These are phyloP conservation scores for Enchytraeus crypticus DNA, from an alignment of 2,888 invertebrate genomes.

Conservation along the genomic window DNA sequence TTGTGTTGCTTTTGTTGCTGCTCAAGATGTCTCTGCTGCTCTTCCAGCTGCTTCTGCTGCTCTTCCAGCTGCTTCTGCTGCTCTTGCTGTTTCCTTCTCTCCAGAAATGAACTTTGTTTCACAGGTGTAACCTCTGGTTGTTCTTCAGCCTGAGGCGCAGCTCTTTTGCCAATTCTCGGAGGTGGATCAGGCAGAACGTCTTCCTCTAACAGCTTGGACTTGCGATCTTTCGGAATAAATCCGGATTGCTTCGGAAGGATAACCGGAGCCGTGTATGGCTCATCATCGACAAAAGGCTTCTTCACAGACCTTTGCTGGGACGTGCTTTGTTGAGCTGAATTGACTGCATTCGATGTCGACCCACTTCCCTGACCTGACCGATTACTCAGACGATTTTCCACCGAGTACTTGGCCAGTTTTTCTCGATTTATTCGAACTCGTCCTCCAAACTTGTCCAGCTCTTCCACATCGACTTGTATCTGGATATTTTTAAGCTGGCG, in stretches of 20 bases:
- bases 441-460: conserved; percentile 13
- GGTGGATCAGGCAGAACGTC: not conserved
- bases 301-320: no score
- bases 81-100: conserved; percentile 1
- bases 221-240: conserved; percentile 1
- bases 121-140: not conserved
- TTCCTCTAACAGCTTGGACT: not conserved
- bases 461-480: conserved; percentile 8
- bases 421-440: conserved; percentile 8
- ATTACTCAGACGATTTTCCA: no score
- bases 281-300: no score
- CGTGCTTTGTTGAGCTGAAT: no score
- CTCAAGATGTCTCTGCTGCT: not conserved
- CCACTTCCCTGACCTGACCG: no score
- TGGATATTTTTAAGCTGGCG: conserved; percentile 10
- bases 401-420: conserved; percentile 3
- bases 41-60: conserved; percentile 3
- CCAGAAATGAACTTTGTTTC: conserved; percentile 4
- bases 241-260: conserved; percentile 4
- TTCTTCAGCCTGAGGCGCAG: not conserved
- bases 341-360: no score
- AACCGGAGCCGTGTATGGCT: not conserved
- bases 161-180: not conserved
- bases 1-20: not conserved
- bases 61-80: not conserved